A percentile compares a stretch with the other conserved stretches of the same genome.
Conservation (phyloP, 2,113 vertebrate genomes). For the Microtus montanus region DNA sequence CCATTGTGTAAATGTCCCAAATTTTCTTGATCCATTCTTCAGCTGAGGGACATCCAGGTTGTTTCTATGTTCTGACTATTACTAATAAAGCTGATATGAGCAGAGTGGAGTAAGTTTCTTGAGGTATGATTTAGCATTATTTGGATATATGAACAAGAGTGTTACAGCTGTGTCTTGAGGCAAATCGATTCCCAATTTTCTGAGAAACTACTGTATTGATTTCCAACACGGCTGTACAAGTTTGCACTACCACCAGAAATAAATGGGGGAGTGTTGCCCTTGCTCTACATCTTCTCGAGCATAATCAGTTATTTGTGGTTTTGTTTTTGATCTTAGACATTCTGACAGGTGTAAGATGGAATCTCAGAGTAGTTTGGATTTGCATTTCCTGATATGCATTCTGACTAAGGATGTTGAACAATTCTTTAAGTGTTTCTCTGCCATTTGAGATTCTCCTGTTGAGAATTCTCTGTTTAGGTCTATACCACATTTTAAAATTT, state of each 20-base stretch:
- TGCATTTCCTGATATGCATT: background rate
- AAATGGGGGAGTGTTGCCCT: background rate
- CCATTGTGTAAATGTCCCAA: background rate
- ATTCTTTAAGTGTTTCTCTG: background rate
- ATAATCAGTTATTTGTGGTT: background rate
- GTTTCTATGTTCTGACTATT: background rate
- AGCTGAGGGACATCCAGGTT: background rate
- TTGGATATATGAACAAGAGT: background rate
- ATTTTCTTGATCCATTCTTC: background rate
- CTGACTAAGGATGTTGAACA: background rate
- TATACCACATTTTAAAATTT: background rate
- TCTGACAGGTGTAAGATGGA: background rate
- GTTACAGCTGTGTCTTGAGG: background rate
- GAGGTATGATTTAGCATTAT: background rate
- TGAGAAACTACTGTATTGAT: background rate
- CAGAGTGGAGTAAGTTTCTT: background rate
- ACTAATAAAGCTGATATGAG: background rate
- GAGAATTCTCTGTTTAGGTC: background rate
- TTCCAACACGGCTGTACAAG: background rate
- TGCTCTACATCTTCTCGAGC: background rate
- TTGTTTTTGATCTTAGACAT: background rate
- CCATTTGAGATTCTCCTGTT: background rate
- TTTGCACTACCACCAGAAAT: background rate
- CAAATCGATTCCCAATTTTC: background rate
- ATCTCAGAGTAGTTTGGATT: background rate